phyloP scores from a whole-genome alignment of 1,140 invertebrate species.

The Idris sp. region DNA sequence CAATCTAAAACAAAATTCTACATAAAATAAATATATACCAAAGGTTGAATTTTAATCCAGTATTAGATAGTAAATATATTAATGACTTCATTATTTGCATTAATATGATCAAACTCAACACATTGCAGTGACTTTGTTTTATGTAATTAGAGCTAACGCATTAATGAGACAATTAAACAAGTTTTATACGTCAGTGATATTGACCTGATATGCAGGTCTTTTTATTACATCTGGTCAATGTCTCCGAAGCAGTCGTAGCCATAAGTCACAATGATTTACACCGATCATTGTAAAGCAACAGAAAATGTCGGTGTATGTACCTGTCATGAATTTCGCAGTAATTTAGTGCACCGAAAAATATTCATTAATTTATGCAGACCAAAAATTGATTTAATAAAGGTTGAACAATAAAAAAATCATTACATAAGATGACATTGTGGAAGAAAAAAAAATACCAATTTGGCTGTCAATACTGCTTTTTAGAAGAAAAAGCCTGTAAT shows the following conservation, averaged over 20 bases:
- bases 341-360: conserved; percentile 43
- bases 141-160: conserved; percentile 16
- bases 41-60: too few species aligned
- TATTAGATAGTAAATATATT: too few species aligned
- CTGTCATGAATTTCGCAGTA: conserved; percentile 34
- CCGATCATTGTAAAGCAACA: conserved; percentile 28
- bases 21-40: too few species aligned
- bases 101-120: conserved; percentile 4
- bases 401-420: too few species aligned
- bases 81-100: not conserved
- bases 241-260: conserved; percentile 24
- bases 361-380: too few species aligned
- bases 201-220: conserved; percentile 42
- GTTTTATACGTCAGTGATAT: conserved; percentile 52
- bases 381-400: too few species aligned
- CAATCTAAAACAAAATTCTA: too few species aligned
- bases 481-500: too few species aligned
- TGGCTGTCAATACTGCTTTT: too few species aligned
- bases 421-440: too few species aligned
- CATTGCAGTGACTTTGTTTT: conserved; percentile 7
- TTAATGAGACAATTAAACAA: conserved; percentile 44
- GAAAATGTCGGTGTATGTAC: conserved; percentile 33
- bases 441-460: too few species aligned
- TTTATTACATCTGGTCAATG: conserved; percentile 36
- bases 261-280: conserved; percentile 59